A percentile compares a stretch with the other conserved stretches of the same genome.
Evolutionary conservation across 2,797 vertebrate genomes (phyloP).

Genomic region (Myiotriccus ornatus): DNA sequence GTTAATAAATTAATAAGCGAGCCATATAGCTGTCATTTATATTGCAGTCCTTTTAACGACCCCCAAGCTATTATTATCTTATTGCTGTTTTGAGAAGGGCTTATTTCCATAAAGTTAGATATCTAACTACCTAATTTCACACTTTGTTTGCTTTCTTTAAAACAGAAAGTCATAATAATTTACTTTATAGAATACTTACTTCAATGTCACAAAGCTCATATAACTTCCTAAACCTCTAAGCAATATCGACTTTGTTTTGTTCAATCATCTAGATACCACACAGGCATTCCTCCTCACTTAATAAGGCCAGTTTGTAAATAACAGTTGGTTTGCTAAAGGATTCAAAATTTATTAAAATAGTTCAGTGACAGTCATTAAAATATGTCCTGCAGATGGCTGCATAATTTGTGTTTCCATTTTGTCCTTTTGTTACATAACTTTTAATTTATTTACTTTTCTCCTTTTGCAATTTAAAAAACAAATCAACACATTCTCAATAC

Average conservation of each 20-base stretch:
- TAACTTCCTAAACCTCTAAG: neutral
- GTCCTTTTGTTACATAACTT: neutral
- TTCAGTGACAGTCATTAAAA: slow-evolving; percentile 11
- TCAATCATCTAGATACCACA: slow-evolving; percentile 3
- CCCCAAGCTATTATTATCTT: neutral
- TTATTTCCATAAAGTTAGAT: neutral
- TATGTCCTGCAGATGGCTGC: neutral
- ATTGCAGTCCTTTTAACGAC: neutral
- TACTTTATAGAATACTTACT: neutral
- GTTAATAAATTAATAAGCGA: neutral
- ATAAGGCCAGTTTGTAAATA: neutral
- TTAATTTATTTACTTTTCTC: neutral
- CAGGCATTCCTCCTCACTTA: slow-evolving; percentile 2
- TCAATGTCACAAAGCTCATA: neutral
- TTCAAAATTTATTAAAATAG: slow-evolving; percentile 31
- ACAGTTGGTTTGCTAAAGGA: neutral
- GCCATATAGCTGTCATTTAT: neutral
- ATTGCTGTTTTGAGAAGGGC: neutral
- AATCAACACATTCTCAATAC: neutral
- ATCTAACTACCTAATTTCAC: neutral
- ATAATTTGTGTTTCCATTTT: slow-evolving; percentile 6
- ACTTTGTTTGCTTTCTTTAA: neutral
- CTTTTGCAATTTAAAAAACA: neutral
- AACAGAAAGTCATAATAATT: neutral
- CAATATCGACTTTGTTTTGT: neutral